Evolutionary conservation across 2,113 vertebrate genomes (phyloP), one percentile per base, ranked within the genome.

Genomic region (Condylura cristata): DNA sequence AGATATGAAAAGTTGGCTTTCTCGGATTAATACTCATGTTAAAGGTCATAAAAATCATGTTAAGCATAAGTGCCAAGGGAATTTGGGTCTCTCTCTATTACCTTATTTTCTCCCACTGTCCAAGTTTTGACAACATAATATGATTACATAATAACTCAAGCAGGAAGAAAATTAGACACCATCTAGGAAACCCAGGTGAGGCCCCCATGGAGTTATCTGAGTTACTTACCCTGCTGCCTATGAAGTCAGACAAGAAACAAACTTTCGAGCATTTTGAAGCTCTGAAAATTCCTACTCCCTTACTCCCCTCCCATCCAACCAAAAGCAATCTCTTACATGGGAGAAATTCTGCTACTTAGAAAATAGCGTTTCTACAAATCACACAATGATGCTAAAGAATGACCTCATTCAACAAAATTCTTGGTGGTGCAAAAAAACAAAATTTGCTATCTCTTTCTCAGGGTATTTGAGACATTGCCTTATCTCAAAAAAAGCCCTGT

Each of bases 81-180:
- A 90, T 95, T 91, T 22, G 18, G 85, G 90, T 65, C 95, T 96
- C 51, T 82, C 92, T 93, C 48, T 80, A 72, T 86, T 85, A 87
- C 82, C 82, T 89, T 72, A 87, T 41, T 95, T 81, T 92, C 41
- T 80, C 34, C 76, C 72, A 85, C 72, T 74, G 61, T 65, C 90
- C 75, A 84, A 81, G 48, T 90, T 93, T 94, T 96, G 91, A 96
- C 86, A 89, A 80, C 89, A 89, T 96, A 94, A 96, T 96, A 71
- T 91, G 91, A 96, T 97, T 94, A 94, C 34, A 89, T 93, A 95
- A 96, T 96, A 90, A 95, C 89, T 93, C 37, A 41, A 56, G 30
- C 89, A 95, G 93, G 94, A 96, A 97, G 75, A 56, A 92, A 96
- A 89, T 92, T 91, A 91, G 82, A 89, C 72, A 66, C 41, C n/a